These are phyloP conservation scores for Scarus forsteni DNA, from an alignment of 2,797 vertebrate species.

Conservation along the genomic window DNA sequence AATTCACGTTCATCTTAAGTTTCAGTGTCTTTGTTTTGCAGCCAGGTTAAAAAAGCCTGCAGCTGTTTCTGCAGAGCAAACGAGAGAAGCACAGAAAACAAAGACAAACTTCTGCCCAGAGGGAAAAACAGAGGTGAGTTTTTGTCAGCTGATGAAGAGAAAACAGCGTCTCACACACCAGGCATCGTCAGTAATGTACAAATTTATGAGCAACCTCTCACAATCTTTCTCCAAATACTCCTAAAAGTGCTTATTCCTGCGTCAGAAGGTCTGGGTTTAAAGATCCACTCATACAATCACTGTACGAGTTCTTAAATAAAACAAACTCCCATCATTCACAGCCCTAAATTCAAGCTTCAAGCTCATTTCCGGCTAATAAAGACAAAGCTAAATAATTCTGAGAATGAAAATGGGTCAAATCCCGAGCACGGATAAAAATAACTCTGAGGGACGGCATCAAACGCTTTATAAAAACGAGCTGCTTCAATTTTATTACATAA, in stretches of 20 bases:
- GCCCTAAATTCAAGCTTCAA: neutral
- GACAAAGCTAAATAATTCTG: neutral
- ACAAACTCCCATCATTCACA: neutral
- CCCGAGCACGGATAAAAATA: constrained; percentile 25
- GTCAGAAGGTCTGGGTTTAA: too few relatives aligned
- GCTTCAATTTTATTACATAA: neutral
- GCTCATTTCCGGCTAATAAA: neutral
- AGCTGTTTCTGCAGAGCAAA: neutral
- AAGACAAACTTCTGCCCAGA: neutral
- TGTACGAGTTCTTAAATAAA: neutral
- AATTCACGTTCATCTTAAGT: neutral
- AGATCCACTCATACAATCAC: too few relatives aligned
- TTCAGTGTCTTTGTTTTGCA: neutral
- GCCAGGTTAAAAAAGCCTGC: neutral
- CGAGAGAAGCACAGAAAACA: neutral
- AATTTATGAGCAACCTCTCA: too few relatives aligned
- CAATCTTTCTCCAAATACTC: too few relatives aligned
- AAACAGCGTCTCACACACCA: neutral
- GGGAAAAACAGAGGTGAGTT: neutral
- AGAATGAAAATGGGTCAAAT: constrained; percentile 4
- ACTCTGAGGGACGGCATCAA: constrained; percentile 4
- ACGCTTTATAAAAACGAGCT: constrained; percentile 15
- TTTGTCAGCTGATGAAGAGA: neutral
- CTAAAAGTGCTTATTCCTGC: too few relatives aligned
- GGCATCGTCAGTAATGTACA: too few relatives aligned